Conservation (phyloP, 1,140 invertebrate species). For the Diachasmimorpha longicaudata region DNA sequence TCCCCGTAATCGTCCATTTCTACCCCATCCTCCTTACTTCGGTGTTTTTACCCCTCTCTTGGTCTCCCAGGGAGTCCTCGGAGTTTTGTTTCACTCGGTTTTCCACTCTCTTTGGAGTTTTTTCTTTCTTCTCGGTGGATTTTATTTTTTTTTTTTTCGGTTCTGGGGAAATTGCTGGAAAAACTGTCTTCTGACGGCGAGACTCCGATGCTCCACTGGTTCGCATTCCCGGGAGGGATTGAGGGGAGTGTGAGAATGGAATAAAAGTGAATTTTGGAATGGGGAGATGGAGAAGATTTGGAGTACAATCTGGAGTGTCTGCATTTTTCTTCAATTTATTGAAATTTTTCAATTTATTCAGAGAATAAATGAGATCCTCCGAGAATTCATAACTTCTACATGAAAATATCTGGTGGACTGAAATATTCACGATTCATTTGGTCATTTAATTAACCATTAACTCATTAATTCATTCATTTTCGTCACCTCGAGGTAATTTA, state of each 20-base stretch:
- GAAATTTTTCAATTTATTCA: too few relatives aligned
- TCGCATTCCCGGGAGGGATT: slow-evolving; percentile 18
- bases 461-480: too few relatives aligned
- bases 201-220: slow-evolving; percentile 13
- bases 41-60: slow-evolving; percentile 18
- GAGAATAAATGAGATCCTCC: too few relatives aligned
- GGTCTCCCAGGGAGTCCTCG: slow-evolving; percentile 27
- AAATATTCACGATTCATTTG: too few relatives aligned
- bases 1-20: slow-evolving; percentile 32
- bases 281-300: neutral
- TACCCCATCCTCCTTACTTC: slow-evolving; percentile 32
- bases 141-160: slow-evolving; percentile 1
- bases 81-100: slow-evolving; percentile 35
- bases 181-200: neutral
- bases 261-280: slow-evolving; percentile 32
- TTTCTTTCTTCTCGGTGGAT: neutral
- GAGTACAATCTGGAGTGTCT: too few relatives aligned
- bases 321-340: too few relatives aligned
- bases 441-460: too few relatives aligned
- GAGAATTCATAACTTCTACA: too few relatives aligned
- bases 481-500: too few relatives aligned
- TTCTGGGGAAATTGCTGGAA: slow-evolving; percentile 2
- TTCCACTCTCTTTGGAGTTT: slow-evolving; percentile 25
- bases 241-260: slow-evolving; percentile 31
- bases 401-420: too few relatives aligned